These are phyloP conservation scores for Ictidomys tridecemlineatus DNA, from an alignment of 2,113 vertebrate species.

Conservation along the genomic window DNA sequence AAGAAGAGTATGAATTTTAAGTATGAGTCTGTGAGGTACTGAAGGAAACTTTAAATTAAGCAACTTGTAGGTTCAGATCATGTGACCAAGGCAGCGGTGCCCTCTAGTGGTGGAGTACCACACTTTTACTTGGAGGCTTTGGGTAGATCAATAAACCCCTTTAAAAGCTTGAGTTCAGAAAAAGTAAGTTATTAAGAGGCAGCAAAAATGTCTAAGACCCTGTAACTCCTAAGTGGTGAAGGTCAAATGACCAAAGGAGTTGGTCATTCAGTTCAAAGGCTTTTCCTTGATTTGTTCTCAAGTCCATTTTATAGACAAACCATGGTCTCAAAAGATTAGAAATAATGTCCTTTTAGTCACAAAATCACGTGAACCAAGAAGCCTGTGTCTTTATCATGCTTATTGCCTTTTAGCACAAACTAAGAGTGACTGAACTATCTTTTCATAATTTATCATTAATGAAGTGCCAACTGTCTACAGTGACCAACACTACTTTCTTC, in stretches of 20 bases:
- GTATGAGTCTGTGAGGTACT: background rate
- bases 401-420: background rate
- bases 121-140: conserved; percentile 11
- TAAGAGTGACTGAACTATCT: background rate
- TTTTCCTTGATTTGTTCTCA: background rate
- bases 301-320: conserved; percentile 46
- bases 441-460: conserved; percentile 4
- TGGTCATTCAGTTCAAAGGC: background rate
- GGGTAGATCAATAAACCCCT: background rate
- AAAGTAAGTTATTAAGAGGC: background rate
- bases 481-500: background rate
- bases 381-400: background rate
- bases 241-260: background rate
- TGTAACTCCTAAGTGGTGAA: background rate
- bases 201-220: conserved; percentile 16
- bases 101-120: conserved; percentile 69
- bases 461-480: background rate
- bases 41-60: background rate
- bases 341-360: background rate
- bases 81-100: conserved; percentile 59
- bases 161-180: conserved; percentile 17
- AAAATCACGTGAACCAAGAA: background rate
- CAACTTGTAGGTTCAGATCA: conserved; percentile 52
- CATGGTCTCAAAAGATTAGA: background rate
- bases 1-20: background rate